Percentiles rank a stretch among this genome's conserved stretches.
These are phyloP conservation scores for Diachasma alloeum DNA, from an alignment of 1,140 invertebrate genomes.

Conservation along the genomic window DNA sequence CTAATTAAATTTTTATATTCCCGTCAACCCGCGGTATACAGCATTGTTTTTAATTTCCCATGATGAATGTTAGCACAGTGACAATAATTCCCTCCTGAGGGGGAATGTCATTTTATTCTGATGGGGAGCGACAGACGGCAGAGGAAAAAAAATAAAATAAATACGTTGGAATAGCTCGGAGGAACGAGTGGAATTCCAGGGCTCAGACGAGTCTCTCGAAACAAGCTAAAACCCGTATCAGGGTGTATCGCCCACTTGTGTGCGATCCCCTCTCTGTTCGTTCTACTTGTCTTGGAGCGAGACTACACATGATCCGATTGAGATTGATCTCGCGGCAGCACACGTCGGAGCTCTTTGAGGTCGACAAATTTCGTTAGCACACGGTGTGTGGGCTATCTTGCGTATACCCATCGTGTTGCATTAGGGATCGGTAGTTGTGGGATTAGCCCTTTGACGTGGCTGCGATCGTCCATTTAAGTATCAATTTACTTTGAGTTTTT, in stretches of 20 bases:
- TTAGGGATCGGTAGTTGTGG: not conserved
- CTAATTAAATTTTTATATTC: not conserved
- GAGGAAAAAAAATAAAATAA: not conserved
- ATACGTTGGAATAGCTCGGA: not conserved
- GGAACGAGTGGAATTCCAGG: not conserved
- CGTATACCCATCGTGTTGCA: no score
- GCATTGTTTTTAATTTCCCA: not conserved
- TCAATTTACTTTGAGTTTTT: not conserved
- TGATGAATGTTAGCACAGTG: not conserved
- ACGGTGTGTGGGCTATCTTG: not conserved
- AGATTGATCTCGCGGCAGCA: conserved; percentile 28
- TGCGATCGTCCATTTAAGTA: not conserved
- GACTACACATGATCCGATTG: conserved; percentile 32
- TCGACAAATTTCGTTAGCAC: conserved; percentile 27
- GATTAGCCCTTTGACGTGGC: not conserved
- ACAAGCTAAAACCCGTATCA: not conserved
- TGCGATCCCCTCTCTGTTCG: not conserved
- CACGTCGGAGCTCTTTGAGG: conserved; percentile 26
- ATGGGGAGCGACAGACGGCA: not conserved
- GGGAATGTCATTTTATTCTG: not conserved
- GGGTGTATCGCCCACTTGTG: conserved; percentile 13
- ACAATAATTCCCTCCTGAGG: not conserved
- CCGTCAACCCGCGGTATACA: not conserved
- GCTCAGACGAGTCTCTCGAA: not conserved
- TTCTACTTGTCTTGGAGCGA: conserved; percentile 1